Percentiles rank a stretch among this genome's conserved stretches.
These are phyloP conservation scores for Palaemon carinicauda DNA, from an alignment of 1,140 invertebrate genomes.

Conservation along the genomic window DNA sequence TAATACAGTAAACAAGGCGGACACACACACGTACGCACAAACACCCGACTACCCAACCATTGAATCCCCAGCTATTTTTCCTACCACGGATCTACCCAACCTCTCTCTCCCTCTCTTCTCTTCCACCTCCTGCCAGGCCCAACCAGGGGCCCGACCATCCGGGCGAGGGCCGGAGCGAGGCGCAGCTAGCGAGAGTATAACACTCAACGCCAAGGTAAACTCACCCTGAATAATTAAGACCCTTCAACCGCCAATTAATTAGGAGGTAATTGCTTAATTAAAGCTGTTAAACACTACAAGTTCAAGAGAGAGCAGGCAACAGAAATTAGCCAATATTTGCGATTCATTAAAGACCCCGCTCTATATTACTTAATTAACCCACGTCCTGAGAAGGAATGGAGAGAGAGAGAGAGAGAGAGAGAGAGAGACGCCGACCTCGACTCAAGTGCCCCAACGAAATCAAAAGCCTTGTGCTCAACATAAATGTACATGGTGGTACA, in stretches of 20 bases:
- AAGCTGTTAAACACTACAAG: slow-evolving; percentile 9
- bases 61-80: neutral
- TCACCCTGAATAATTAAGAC: neutral
- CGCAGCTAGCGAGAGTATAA: neutral
- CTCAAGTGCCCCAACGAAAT: too few species aligned
- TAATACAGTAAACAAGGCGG: too few species aligned
- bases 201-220: neutral
- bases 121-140: neutral
- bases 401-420: slow-evolving; percentile 11
- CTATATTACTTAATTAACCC: slow-evolving; percentile 34
- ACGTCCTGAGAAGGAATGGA: neutral
- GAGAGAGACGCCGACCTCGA: neutral
- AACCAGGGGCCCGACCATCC: neutral
- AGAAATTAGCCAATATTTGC: slow-evolving; percentile 44
- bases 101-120: slow-evolving; percentile 21
- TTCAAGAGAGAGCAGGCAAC: neutral
- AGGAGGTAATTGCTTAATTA: slow-evolving; percentile 3
- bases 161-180: neutral
- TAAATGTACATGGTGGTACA: neutral
- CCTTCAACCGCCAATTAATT: neutral
- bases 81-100: neutral
- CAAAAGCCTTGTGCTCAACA: too few species aligned
- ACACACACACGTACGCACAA: neutral
- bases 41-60: neutral
- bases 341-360: slow-evolving; percentile 34